Evolutionary conservation across 2,113 vertebrate species (phyloP), one percentile per base, ranked within the genome.

Genomic region (Atractosteus spatula): DNA sequence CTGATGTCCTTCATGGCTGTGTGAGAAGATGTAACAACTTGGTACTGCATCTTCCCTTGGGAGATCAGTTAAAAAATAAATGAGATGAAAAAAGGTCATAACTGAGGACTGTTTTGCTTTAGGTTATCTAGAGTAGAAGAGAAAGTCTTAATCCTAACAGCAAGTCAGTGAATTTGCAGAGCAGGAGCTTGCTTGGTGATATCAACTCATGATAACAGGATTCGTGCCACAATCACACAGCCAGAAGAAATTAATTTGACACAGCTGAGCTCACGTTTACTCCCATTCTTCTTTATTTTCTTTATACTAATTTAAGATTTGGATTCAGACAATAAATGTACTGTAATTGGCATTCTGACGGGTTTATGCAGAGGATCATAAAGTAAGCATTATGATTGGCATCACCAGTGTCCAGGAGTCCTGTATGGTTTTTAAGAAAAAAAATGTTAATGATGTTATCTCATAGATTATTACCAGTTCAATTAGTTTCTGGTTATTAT

Each of bases 81-180:
- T 59, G 57, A 59, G 57, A 59, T 8, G 57, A 10, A 29, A 59
- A 59, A 59, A 59, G 57, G 57, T 16, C 57, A 59, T 4, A 13
- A 13, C 13, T 2, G 11, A 13, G 57, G n/a, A 6, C 57, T 16
- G n/a, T 59, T 13, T 59, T 59, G 57, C 14, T n/a, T 13, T 12
- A 6, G 57, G 57, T 59, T 59, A 59, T 59, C 57, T 59, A 16
- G 57, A 59, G 57, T 13, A 59, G 57, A 59, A 59, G n/a, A n/a
- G 57, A 59, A 59, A 16, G 11, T 16, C 57, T 59, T 59, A 59
- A 59, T 59, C 57, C 57, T 16, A 13, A 13, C 10, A 13, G 57
- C 57, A 59, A 59, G n/a, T 59, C n/a, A 4, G 14, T 13, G 12
- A 5, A 16, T 59, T 13, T n/a, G 10, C 12, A 59, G 57, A 59